phyloP scores from a whole-genome alignment of 2,797 vertebrate species.

The Lacerta agilis region DNA sequence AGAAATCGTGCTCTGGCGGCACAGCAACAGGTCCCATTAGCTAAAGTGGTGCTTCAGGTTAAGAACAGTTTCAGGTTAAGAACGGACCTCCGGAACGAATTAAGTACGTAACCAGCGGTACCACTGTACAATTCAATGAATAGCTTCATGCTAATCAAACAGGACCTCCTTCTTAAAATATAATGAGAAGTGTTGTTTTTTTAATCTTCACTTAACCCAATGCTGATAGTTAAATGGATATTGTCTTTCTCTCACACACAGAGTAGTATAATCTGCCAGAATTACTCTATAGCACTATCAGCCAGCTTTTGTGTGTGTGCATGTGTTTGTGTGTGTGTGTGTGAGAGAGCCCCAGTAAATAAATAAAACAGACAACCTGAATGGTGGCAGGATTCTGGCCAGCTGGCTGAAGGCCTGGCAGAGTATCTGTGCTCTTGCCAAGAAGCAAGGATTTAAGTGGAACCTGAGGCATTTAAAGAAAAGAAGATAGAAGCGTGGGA shows the following conservation, averaged over 20 bases:
- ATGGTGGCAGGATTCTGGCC: constrained; percentile 66
- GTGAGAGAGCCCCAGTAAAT: constrained; percentile 55
- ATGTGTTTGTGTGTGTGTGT: constrained; percentile 41
- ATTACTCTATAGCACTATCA: constrained; percentile 55
- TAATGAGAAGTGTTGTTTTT: constrained; percentile 8
- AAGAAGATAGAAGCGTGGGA: constrained; percentile 5
- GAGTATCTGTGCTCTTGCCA: constrained; percentile 64
- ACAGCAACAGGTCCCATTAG: no score
- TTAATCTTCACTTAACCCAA: constrained; percentile 52
- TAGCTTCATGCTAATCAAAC: background rate
- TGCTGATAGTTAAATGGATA: constrained; percentile 46
- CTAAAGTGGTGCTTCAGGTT: no score
- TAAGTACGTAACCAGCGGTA: no score
- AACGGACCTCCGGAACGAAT: no score
- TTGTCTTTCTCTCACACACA: constrained; percentile 35
- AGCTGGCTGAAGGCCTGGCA: constrained; percentile 74
- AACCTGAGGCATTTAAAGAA: constrained; percentile 58
- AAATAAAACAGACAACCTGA: constrained; percentile 71
- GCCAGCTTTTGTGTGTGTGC: constrained; percentile 49
- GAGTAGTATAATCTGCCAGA: constrained; percentile 56
- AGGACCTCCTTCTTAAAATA: background rate
- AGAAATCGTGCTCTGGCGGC: no score
- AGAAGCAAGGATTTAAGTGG: constrained; percentile 62
- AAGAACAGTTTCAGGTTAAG: no score
- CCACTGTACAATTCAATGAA: background rate